A percentile compares a stretch with the other conserved stretches of the same genome.
phyloP scores from a whole-genome alignment of 2,888 invertebrate species.

The Smittia sp. region DNA sequence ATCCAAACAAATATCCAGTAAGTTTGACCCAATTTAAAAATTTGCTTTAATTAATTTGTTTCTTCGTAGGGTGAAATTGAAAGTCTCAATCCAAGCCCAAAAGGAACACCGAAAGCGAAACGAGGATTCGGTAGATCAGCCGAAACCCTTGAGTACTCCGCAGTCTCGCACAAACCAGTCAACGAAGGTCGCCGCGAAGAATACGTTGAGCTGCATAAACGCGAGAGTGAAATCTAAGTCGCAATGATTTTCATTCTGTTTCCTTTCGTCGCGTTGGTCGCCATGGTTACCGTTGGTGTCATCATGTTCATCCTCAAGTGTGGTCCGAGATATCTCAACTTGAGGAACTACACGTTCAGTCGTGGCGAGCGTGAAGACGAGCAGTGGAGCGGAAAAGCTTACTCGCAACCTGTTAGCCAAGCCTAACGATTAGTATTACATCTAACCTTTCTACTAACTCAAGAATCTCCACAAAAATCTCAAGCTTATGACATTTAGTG shows the following conservation, averaged over 20 bases:
- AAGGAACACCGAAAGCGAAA: slow-evolving; percentile 31
- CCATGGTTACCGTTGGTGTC: slow-evolving; percentile 70
- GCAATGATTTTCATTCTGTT: slow-evolving; percentile 67
- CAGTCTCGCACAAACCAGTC: slow-evolving; percentile 27
- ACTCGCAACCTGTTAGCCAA: slow-evolving; percentile 29
- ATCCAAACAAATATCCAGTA: slow-evolving; percentile 45
- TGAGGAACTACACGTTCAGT: slow-evolving; percentile 20
- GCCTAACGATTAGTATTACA: slow-evolving; percentile 1
- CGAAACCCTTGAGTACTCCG: slow-evolving; percentile 43
- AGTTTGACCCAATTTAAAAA: slow-evolving; percentile 4
- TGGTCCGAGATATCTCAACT: slow-evolving; percentile 57
- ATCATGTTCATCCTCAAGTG: slow-evolving; percentile 73
- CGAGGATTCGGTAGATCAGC: slow-evolving; percentile 39
- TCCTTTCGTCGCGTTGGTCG: slow-evolving; percentile 71
- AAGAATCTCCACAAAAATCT: not conserved
- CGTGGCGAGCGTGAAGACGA: not conserved
- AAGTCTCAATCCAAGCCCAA: slow-evolving; percentile 47
- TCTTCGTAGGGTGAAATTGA: slow-evolving; percentile 39
- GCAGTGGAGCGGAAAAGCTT: not conserved
- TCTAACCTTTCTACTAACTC: not conserved
- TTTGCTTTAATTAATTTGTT: not conserved
- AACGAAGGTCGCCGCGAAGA: slow-evolving; percentile 48
- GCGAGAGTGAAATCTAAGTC: slow-evolving; percentile 74
- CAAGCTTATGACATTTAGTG: not conserved
- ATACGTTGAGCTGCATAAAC: slow-evolving; percentile 66